These are phyloP conservation scores for Ictidomys tridecemlineatus DNA, from an alignment of 2,113 vertebrate species.

Conservation along the genomic window DNA sequence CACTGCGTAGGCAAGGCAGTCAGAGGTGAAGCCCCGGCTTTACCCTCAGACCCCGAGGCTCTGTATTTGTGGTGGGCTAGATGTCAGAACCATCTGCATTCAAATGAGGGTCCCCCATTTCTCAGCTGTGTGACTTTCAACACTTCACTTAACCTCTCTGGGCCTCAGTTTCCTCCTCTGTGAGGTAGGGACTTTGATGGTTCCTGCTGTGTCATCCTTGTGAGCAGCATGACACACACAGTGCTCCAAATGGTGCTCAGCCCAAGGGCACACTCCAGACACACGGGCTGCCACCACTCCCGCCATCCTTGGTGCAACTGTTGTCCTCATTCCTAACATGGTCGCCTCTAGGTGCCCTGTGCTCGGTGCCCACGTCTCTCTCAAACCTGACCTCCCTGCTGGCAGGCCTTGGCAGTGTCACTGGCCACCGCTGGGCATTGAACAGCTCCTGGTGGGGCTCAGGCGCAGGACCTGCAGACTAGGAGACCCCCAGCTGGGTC, in stretches of 20 bases:
- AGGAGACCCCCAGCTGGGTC: background rate
- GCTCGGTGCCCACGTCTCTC: background rate
- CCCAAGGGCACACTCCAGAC: fast-evolving
- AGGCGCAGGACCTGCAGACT: fast-evolving
- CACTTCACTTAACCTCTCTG: background rate
- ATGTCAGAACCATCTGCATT: background rate
- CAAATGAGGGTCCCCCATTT: background rate
- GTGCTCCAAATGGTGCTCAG: background rate
- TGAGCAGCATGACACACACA: fast-evolving
- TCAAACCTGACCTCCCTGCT: background rate
- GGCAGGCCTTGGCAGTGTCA: fast-evolving
- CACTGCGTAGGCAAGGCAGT: fast-evolving
- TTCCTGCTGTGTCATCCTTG: fast-evolving
- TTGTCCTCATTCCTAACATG: fast-evolving
- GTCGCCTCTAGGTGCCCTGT: fast-evolving
- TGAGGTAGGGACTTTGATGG: background rate
- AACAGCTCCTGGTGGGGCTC: too few species aligned
- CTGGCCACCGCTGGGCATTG: too few species aligned
- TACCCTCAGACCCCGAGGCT: fast-evolving
- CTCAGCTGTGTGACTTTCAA: background rate
- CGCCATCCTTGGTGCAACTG: fast-evolving
- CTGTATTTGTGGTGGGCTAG: background rate
- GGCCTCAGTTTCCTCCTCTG: background rate
- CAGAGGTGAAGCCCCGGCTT: fast-evolving
- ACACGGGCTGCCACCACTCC: fast-evolving